Base-by-base conservation (phyloP, 2,888 invertebrate species). In the Amitus sp. region DNA sequence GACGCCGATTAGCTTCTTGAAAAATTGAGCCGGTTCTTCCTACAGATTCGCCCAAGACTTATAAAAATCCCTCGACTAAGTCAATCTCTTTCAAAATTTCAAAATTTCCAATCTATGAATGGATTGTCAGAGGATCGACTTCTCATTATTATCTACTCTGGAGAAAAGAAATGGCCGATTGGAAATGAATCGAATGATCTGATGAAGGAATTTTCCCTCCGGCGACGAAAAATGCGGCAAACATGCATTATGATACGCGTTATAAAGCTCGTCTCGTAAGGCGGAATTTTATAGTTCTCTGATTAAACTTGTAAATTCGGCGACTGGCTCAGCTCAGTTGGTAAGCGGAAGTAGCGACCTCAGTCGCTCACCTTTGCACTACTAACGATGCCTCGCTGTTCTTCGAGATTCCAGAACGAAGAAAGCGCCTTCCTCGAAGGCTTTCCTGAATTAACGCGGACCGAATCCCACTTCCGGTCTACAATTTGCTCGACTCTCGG, bases 301-400 rank as follows among this genome's bases (percentile, higher is more conserved):
- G 82, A 82, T 82, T 82, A 81, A 82, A 82, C 82, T 82, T 82
- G 79, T 78, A 82, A 82, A 82, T 82, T 75, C 71, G 75, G 78
- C 72, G 76, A 72, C 77, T 75, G 77, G 73, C 72, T 75, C 73
- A 74, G 75, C 73, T 78, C 75, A 70, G 72, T 79, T 75, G 77
- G 75, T 74, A 75, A 77, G 74, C 82, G 82, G 82, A 82, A 82
- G 78, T 80, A 74, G 72, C 79, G 82, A 82, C 82, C 82, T 74
- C 74, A 75, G 74, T 56, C 80, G 74, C 76, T 82, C 82, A 82
- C 82, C 82, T 82, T 80, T 80, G 82, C 79, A 82, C 82, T 76
- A 79, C 77, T 77, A 81, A 78, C 78, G 77, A 79, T 78, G 79
- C 74, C 78, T 70, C 72, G 73, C 55, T 73, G 75, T 47, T 62